Evolutionary conservation across 2,888 invertebrate species (phyloP).

Genomic region (Troilus luridus): DNA sequence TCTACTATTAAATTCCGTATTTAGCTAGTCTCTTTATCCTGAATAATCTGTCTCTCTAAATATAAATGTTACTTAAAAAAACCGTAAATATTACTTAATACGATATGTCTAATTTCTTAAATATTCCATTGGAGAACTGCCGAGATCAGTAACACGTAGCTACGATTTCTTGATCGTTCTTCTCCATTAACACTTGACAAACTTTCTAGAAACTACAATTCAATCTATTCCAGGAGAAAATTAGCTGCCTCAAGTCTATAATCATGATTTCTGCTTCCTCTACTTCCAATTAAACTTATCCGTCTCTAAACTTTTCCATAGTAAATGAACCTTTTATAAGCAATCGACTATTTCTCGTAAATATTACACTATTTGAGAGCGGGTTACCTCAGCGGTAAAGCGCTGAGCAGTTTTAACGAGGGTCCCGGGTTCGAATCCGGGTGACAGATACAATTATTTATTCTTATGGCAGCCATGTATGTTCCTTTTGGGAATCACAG

Average conservation of each 20-base stretch:
- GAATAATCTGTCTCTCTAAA: too few species aligned
- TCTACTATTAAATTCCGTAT: too few species aligned
- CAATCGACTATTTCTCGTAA: neutral
- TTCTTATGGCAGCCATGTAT: too few species aligned
- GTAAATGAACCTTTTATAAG: neutral
- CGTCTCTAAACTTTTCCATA: neutral
- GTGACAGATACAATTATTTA: too few species aligned
- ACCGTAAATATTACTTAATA: too few species aligned
- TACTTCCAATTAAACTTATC: neutral
- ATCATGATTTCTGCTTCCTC: neutral
- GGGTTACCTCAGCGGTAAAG: too few species aligned
- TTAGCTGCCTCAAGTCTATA: neutral
- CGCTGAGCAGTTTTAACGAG: too few species aligned
- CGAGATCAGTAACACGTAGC: neutral
- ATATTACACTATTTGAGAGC: too few species aligned
- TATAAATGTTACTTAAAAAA: too few species aligned
- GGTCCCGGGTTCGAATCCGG: too few species aligned
- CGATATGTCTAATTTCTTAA: neutral
- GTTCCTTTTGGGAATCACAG: too few species aligned
- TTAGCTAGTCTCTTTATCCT: too few species aligned
- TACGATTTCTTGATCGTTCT: neutral
- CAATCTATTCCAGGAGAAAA: neutral
- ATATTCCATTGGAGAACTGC: neutral
- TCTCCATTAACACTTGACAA: neutral
- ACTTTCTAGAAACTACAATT: slow-evolving; percentile 3